Evolutionary conservation across 2,797 vertebrate genomes (phyloP), one percentile per base, ranked within the genome.

Genomic region (Poliocrania exsul): DNA sequence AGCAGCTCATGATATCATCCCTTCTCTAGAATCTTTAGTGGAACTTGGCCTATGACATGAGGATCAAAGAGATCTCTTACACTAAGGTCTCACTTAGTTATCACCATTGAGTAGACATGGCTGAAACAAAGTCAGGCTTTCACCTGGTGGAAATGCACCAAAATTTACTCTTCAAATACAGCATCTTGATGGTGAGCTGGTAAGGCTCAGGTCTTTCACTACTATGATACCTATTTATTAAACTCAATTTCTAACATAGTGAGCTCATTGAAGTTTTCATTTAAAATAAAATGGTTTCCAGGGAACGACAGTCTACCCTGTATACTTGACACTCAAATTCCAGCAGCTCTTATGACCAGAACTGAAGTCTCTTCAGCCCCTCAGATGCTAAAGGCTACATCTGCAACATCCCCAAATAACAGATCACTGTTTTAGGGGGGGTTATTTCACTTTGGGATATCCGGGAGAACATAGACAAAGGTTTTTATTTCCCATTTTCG

Each of bases 401-500:
- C 81, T 65, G 58, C 69, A 70, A 56, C 62, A 49, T 31, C 37
- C 49, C 51, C 72, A 72, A 40, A 66, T 38, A 95, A 81, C 42
- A 60, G 65, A 77, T 81, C 33, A 19, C 17, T 62, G 28, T 11
- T 53, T 16, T 33, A 53, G 24, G 57, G 13, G 0, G 1, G 16
- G 37, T 84, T 54, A 42, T 70, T 53, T 49, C 47, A 72, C 24
- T 73, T 82, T 40, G 51, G 60, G 37, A 64, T 66, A 73, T 50
- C 47, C 77, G 79, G 42, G 19, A 95, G 50, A 96, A 95, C 37
- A 84, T 1, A 79, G 74, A 54, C 31, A 54, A 82, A 70, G 26
- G 44, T 2, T 51, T 97, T 95, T 81, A 91, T 90, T 97, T 96
- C 81, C 86, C 58, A 66, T 92, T 96, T 95, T 71, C 67, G 81